Base-by-base conservation (phyloP, 2,113 vertebrate genomes). In the Pachypanchax playfairii region DNA sequence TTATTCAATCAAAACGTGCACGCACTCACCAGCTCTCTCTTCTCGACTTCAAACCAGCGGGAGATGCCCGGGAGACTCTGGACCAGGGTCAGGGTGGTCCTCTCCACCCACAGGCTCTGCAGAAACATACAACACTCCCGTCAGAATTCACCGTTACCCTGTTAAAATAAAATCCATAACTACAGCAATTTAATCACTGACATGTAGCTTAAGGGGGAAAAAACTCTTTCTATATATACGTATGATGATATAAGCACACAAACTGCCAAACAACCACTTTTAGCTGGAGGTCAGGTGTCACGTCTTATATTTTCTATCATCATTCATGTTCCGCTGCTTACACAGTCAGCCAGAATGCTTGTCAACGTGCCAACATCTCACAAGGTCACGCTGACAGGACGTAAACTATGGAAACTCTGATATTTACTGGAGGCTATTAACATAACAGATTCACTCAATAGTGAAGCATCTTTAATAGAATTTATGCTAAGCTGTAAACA, bases 41-140 rank as follows among this genome's bases (percentile, higher is more conserved):
- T 98, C 69, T 99, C 97, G 78, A 99, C 97, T 90, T 99, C 97
- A 72, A 99, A 99, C 97, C 97, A 99, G 80, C 97, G 95, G 18
- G 97, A 99, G 81, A 99, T 99, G 65, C 97, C 97, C n/a, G 97
- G 97, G 38, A 99, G 92, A 85, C 97, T 98, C 90, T 98, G 97
- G 33, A 98, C 96, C 85, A 99, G 88, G 44, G 95, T 98, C 75
- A 99, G 79, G 0, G 97, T 97, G 0, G 97, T 99, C 73, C 97
- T 94, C 83, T 98, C 97, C 80, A 98, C 94, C 97, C 97, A 99
- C 1, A 99, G 90, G 75, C 97, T 99, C 97, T 99, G 80, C 22
- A 89, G 29, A 14, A 50, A 85, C 55, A 69, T 62, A 83, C 3
- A 11, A 60, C 0, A 75, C 12, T 52, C 15, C 12, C n/a, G 18